phyloP scores from a whole-genome alignment of 35 echinoderm and acorn worm genomes.

The Amphiura filiformis region DNA sequence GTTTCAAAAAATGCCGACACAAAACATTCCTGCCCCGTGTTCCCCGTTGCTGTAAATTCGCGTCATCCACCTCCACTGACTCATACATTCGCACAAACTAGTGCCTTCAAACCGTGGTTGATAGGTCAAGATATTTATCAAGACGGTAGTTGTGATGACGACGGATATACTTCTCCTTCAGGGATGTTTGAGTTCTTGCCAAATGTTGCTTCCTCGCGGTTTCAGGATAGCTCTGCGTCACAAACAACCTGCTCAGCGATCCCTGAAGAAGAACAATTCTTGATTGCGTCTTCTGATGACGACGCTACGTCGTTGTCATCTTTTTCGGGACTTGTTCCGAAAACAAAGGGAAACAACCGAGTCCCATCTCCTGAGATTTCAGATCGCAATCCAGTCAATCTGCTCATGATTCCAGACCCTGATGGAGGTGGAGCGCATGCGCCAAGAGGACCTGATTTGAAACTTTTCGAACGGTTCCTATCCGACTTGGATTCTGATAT shows the following conservation, averaged over 20 bases:
- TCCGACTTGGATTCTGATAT: slow-evolving; percentile 5
- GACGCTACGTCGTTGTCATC: neutral
- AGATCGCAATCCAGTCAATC: neutral
- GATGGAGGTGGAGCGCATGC: too few species aligned
- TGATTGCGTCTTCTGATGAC: neutral
- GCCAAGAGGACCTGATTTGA: neutral
- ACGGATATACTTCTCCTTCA: too few species aligned
- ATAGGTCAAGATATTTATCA: too few species aligned
- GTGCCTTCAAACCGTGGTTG: too few species aligned
- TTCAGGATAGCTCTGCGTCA: neutral
- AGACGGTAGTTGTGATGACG: too few species aligned
- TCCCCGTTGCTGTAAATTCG: too few species aligned
- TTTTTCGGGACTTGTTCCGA: too few species aligned
- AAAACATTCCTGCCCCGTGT: too few species aligned
- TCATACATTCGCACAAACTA: too few species aligned
- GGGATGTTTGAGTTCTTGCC: too few species aligned
- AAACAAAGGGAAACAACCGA: neutral
- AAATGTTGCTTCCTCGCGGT: neutral
- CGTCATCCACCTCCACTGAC: too few species aligned
- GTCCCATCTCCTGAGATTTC: neutral
- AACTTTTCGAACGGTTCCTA: neutral
- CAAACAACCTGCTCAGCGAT: neutral
- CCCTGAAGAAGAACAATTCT: neutral
- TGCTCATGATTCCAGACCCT: neutral
- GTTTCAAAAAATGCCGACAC: too few species aligned